phyloP scores from a whole-genome alignment of 2,797 vertebrate genomes.

The Chromis chromis region DNA sequence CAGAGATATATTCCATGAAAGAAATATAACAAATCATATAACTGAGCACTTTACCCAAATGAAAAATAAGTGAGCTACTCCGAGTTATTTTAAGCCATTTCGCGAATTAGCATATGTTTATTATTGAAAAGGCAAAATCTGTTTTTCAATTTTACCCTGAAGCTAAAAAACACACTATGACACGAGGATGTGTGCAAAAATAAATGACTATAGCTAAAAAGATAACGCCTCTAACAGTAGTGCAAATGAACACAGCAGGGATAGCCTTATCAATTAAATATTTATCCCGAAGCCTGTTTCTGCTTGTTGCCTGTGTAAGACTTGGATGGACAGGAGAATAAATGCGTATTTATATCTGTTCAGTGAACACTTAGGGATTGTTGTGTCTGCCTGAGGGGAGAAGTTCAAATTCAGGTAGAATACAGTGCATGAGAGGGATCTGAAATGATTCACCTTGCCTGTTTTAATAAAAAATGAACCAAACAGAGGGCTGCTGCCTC shows the following conservation, averaged over 20 bases:
- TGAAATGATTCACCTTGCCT: slow-evolving; percentile 21
- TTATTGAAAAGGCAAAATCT: slow-evolving; percentile 1
- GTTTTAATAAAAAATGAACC: slow-evolving; percentile 44
- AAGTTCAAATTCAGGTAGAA: slow-evolving; percentile 48
- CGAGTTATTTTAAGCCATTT: slow-evolving; percentile 1
- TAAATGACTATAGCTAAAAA: neutral
- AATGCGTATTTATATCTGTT: slow-evolving; percentile 53
- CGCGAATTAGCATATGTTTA: slow-evolving; percentile 13
- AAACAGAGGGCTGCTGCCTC: slow-evolving; percentile 26
- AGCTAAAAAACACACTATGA: slow-evolving; percentile 4
- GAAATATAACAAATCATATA: slow-evolving; percentile 48
- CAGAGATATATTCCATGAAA: slow-evolving; percentile 42
- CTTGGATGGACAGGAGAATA: slow-evolving; percentile 44
- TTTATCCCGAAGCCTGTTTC: slow-evolving; percentile 29
- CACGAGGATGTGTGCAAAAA: slow-evolving; percentile 4
- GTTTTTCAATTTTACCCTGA: slow-evolving; percentile 8
- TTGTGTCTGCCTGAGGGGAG: slow-evolving; percentile 50
- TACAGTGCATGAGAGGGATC: slow-evolving; percentile 28
- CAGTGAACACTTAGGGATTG: slow-evolving; percentile 38
- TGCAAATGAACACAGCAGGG: slow-evolving; percentile 10
- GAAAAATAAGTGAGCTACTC: slow-evolving; percentile 20
- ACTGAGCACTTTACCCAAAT: slow-evolving; percentile 33
- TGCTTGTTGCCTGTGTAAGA: slow-evolving; percentile 35
- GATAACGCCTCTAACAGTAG: neutral
- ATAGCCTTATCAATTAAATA: slow-evolving; percentile 45